A percentile compares a stretch with the other conserved stretches of the same genome.
These are phyloP conservation scores for Zhengitettix transpicula DNA, from an alignment of 2,888 invertebrate genomes.

Conservation along the genomic window DNA sequence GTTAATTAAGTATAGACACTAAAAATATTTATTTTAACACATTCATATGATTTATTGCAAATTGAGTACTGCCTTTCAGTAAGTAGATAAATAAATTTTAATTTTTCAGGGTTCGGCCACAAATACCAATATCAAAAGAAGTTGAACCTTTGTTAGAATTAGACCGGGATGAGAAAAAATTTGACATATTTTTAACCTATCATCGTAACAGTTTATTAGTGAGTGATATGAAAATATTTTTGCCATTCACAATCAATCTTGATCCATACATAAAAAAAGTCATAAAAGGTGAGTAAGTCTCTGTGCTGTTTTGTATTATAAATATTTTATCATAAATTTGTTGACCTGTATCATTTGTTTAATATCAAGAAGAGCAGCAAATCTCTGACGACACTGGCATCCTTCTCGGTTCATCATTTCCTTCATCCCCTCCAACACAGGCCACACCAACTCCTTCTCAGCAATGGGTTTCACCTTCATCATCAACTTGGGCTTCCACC, in stretches of 20 bases:
- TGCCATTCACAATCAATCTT: conserved; percentile 95
- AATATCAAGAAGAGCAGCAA: conserved; percentile 47
- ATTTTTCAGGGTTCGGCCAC: conserved; percentile 50
- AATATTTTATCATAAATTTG: not conserved
- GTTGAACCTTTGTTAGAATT: conserved; percentile 77
- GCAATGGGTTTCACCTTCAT: not conserved
- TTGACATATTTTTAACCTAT: conserved; percentile 81
- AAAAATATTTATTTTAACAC: not conserved
- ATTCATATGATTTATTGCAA: not conserved
- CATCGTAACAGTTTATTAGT: conserved; percentile 72
- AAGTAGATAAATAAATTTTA: not conserved
- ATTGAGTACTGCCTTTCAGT: not conserved
- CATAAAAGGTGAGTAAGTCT: conserved; percentile 65
- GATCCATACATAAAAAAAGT: conserved; percentile 96
- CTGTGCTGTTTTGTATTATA: not conserved
- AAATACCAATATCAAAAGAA: conserved; percentile 70
- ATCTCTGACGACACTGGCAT: conserved; percentile 40
- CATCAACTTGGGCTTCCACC: not conserved
- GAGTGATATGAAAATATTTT: conserved; percentile 81
- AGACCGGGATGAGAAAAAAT: conserved; percentile 86
- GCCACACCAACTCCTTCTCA: conserved; percentile 10
- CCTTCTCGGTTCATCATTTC: conserved; percentile 17
- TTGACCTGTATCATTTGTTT: not conserved
- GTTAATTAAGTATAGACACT: too few relatives aligned
- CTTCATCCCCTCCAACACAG: conserved; percentile 18